A percentile compares a stretch with the other conserved stretches of the same genome.
Conservation (phyloP, 2,113 vertebrate species). For the Blennius ocellaris region DNA sequence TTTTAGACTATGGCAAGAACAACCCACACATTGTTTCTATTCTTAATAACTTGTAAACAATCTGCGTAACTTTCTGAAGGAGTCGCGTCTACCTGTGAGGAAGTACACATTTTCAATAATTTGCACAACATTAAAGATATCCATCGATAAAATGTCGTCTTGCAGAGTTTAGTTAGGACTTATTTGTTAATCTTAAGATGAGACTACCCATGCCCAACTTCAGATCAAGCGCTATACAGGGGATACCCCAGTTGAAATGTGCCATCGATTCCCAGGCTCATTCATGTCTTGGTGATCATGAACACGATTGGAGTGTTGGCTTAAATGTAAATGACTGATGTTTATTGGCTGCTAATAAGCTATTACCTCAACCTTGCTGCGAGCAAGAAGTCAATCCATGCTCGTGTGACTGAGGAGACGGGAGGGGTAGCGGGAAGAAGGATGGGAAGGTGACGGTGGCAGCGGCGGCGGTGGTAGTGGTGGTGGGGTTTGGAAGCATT, state of each 20-base stretch:
- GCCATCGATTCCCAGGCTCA: constrained; percentile 58
- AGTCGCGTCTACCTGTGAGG: too few relatives aligned
- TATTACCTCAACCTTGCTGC: constrained; percentile 78
- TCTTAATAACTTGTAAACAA: too few relatives aligned
- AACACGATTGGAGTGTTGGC: constrained; percentile 62
- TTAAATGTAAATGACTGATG: constrained; percentile 77
- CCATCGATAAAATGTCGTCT: too few relatives aligned
- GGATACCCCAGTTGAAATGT: constrained; percentile 50
- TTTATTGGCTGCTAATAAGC: constrained; percentile 78
- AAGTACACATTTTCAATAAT: too few relatives aligned
- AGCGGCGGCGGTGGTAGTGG: too few relatives aligned
- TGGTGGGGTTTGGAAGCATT: constrained; percentile 51
- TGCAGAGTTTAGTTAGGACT: too few relatives aligned
- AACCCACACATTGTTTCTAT: too few relatives aligned
- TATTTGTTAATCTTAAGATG: constrained; percentile 2
- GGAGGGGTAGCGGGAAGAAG: constrained; percentile 47
- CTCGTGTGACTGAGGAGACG: constrained; percentile 63
- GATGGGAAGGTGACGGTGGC: constrained; percentile 34
- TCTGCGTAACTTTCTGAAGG: too few relatives aligned
- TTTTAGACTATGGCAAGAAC: too few relatives aligned
- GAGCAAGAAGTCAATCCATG: constrained; percentile 68
- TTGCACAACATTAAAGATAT: too few relatives aligned
- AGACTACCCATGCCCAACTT: neutral
- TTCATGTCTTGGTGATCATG: constrained; percentile 66
- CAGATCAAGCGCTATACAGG: constrained; percentile 43